phyloP scores from a whole-genome alignment of 2,113 vertebrate species.

The Labrus mixtus region DNA sequence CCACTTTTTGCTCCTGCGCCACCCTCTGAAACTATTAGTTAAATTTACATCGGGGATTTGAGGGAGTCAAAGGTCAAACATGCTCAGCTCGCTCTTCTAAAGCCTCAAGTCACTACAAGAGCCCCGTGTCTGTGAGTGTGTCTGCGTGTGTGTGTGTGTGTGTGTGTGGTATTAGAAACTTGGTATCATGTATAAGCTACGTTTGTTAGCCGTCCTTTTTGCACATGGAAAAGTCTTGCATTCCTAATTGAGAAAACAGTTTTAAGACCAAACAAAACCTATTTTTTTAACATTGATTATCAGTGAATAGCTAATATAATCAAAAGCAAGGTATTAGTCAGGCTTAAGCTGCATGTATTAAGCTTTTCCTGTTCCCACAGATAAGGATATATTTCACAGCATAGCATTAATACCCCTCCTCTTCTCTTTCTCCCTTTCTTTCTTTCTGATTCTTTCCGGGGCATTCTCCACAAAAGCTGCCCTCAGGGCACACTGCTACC shows the following conservation, averaged over 20 bases:
- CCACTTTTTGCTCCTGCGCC: slow-evolving; percentile 75
- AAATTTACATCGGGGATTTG: slow-evolving; percentile 81
- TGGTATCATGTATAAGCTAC: slow-evolving; percentile 7
- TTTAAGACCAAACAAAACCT: slow-evolving; percentile 16
- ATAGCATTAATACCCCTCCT: slow-evolving; percentile 31
- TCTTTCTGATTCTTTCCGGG: slow-evolving; percentile 58
- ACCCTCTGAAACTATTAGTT: slow-evolving; percentile 77
- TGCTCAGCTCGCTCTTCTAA: slow-evolving; percentile 60
- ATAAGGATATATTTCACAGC: slow-evolving; percentile 56
- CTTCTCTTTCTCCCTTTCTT: slow-evolving; percentile 40
- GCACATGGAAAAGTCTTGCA: slow-evolving; percentile 5
- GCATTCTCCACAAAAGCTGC: slow-evolving; percentile 69
- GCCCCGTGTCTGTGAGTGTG: slow-evolving; percentile 30
- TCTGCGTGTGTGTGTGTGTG: slow-evolving; percentile 28
- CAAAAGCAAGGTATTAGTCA: slow-evolving; percentile 33
- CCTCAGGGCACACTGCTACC: slow-evolving; percentile 67
- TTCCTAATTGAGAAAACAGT: neutral
- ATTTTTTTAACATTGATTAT: slow-evolving; percentile 25
- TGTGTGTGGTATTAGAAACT: slow-evolving; percentile 25
- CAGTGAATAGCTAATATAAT: slow-evolving; percentile 23
- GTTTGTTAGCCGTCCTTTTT: slow-evolving; percentile 13
- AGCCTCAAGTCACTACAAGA: slow-evolving; percentile 54
- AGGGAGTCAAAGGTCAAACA: slow-evolving; percentile 77
- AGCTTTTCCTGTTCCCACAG: slow-evolving; percentile 39
- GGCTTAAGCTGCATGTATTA: slow-evolving; percentile 27